A percentile compares a stretch with the other conserved stretches of the same genome.
Conservation (phyloP, 2,888 invertebrate genomes). For the Chrysolina oricalcia region DNA sequence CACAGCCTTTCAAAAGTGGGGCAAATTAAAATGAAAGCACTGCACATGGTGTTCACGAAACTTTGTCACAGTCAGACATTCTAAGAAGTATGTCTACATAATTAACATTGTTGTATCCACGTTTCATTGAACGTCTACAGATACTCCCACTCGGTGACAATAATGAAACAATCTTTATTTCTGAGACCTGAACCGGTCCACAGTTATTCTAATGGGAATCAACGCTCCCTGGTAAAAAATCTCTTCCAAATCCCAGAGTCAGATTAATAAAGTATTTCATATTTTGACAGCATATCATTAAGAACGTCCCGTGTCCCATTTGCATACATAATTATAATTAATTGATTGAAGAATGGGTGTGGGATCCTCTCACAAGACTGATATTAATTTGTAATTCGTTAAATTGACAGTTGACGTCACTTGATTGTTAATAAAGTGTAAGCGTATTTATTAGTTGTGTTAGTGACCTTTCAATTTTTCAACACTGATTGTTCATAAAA, state of each 20-base stretch:
- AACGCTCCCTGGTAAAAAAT: not conserved
- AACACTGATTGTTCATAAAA: constrained; percentile 62
- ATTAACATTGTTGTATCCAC: constrained; percentile 1
- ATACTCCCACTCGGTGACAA: not conserved
- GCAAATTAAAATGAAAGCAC: too few relatives aligned
- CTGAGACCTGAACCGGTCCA: not conserved
- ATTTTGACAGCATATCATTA: constrained; percentile 23
- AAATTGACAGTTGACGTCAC: constrained; percentile 63
- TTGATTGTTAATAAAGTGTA: constrained; percentile 60
- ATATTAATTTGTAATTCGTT: constrained; percentile 59
- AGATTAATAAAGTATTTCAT: not conserved
- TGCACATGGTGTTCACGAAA: too few relatives aligned
- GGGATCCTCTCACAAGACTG: constrained; percentile 46
- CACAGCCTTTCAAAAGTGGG: too few relatives aligned
- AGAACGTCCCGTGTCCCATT: constrained; percentile 32
- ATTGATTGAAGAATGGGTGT: constrained; percentile 44
- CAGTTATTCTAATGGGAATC: constrained; percentile 3
- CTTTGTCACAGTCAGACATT: too few relatives aligned
- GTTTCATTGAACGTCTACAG: not conserved
- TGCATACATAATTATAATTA: constrained; percentile 49
- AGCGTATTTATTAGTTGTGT: constrained; percentile 59
- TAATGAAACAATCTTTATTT: not conserved
- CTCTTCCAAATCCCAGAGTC: not conserved
- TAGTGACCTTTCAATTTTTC: constrained; percentile 62
- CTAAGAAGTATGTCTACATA: not conserved